Evolutionary conservation across 2,113 vertebrate genomes (phyloP).

Genomic region (Terrapene triunguis): DNA sequence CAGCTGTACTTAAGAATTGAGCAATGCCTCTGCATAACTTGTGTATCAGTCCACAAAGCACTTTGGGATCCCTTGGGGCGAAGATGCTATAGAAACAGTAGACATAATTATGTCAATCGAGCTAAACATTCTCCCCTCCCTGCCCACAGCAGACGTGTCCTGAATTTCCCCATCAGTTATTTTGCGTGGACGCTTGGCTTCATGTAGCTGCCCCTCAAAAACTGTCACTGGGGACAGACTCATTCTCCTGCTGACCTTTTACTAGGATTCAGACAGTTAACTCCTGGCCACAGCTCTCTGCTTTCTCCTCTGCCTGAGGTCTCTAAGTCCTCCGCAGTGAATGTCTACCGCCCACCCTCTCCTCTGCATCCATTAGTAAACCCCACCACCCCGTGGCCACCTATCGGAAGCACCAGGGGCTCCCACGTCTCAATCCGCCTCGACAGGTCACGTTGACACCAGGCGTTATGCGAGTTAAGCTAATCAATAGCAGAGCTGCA

Average conservation of each 20-base stretch:
- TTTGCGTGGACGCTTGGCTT: fast-evolving
- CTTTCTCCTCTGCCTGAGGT: background rate
- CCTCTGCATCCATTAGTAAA: background rate
- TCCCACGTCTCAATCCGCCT: background rate
- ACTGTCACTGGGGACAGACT: fast-evolving
- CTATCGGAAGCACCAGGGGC: fast-evolving
- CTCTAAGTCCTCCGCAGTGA: fast-evolving
- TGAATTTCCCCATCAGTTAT: fast-evolving
- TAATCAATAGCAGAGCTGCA: conserved; percentile 50
- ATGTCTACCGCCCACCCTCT: fast-evolving
- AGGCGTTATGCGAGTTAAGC: background rate
- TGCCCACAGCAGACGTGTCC: background rate
- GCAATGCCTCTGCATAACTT: background rate
- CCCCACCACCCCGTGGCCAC: background rate
- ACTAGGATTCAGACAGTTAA: background rate
- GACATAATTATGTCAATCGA: background rate
- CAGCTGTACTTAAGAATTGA: background rate
- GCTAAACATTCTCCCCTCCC: background rate
- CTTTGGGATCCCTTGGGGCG: background rate
- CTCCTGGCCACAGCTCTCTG: background rate
- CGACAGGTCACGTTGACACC: background rate
- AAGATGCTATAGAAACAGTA: background rate
- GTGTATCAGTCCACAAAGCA: background rate
- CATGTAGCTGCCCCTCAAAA: background rate
- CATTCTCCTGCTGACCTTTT: background rate